Percentiles rank a stretch among this genome's conserved stretches.
Evolutionary conservation across 2,797 vertebrate species (phyloP).

Genomic region (Lophius americanus): DNA sequence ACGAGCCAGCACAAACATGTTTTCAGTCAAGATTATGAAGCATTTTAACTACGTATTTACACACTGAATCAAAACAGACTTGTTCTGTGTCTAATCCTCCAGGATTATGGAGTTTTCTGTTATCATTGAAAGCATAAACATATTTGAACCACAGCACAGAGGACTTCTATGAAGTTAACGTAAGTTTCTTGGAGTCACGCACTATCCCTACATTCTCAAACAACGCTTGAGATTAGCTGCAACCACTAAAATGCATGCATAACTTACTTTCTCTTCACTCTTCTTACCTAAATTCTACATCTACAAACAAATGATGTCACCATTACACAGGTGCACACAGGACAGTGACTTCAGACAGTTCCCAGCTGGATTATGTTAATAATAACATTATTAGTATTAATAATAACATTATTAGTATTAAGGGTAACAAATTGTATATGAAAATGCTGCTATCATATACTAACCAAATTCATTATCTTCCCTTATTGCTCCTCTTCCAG

Average conservation of each 20-base stretch:
- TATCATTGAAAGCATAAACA: slow-evolving; percentile 7
- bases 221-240: slow-evolving; percentile 13
- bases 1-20: slow-evolving; percentile 15
- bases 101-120: slow-evolving; percentile 13
- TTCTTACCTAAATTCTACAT: slow-evolving; percentile 7
- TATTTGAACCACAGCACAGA: slow-evolving; percentile 15
- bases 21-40: slow-evolving; percentile 32
- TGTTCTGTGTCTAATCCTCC: slow-evolving; percentile 3
- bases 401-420: no score
- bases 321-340: no score
- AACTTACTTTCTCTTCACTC: slow-evolving; percentile 26
- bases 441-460: no score
- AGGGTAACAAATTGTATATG: no score
- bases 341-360: no score
- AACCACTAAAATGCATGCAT: slow-evolving; percentile 18
- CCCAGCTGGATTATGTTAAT: no score
- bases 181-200: slow-evolving; percentile 17
- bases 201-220: slow-evolving; percentile 6
- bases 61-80: slow-evolving; percentile 33
- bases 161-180: slow-evolving; percentile 23
- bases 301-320: background rate
- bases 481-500: no score
- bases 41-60: slow-evolving; percentile 36
- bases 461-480: no score
- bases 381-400: no score